Evolutionary conservation across 2,113 vertebrate genomes (phyloP).

Genomic region (Bothrops jararaca): DNA sequence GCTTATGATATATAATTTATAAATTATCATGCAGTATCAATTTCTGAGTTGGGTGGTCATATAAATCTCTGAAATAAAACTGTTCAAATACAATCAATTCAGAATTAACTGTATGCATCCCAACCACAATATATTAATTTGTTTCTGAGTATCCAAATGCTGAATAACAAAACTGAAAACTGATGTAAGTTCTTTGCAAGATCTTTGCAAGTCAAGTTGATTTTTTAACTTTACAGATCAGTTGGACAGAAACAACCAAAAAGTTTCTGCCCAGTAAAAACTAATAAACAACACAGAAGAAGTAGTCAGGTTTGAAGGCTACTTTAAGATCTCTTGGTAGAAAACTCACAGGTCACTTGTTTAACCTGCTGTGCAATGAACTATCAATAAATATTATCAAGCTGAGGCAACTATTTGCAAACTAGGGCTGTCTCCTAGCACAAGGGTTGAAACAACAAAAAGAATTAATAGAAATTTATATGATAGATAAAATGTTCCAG

Average conservation of each 20-base stretch:
- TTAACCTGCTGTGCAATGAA: constrained; percentile 44
- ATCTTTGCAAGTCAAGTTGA: constrained; percentile 23
- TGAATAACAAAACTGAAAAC: constrained; percentile 13
- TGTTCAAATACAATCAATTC: neutral
- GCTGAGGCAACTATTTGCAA: neutral
- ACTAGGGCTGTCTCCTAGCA: neutral
- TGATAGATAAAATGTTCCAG: neutral
- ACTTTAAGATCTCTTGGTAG: constrained; percentile 20
- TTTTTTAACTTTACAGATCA: neutral
- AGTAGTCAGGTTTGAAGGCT: constrained; percentile 27
- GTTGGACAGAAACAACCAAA: neutral
- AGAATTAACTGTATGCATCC: neutral
- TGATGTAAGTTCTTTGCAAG: neutral
- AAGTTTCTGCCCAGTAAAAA: constrained; percentile 19
- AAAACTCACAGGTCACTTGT: constrained; percentile 40
- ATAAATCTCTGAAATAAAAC: neutral
- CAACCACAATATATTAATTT: neutral
- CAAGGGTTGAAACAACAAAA: neutral
- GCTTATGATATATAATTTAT: neutral
- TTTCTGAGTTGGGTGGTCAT: neutral
- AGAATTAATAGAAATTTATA: constrained; percentile 16
- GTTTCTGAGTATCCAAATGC: constrained; percentile 10
- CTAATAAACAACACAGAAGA: constrained; percentile 45
- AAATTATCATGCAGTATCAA: neutral
- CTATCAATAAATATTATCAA: constrained; percentile 18